Conservation (phyloP, 2,888 invertebrate species). For the Parnassius glacialis region DNA sequence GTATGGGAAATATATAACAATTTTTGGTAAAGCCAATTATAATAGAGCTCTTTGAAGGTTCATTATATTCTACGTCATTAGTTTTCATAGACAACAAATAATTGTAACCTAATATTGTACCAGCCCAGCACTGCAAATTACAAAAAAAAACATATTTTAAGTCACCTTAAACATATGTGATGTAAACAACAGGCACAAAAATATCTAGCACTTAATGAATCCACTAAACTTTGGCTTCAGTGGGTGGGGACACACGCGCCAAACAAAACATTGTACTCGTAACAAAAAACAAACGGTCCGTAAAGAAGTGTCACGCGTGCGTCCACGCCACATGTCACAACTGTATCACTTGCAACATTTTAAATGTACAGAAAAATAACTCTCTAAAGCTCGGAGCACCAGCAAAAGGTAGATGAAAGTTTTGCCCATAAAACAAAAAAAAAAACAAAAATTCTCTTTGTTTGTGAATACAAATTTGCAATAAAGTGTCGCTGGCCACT, state of each 20-base stretch:
- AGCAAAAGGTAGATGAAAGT: slow-evolving; percentile 20
- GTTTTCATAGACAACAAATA: not conserved
- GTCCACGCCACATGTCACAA: slow-evolving; percentile 1
- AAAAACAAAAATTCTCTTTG: not conserved
- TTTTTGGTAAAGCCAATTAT: slow-evolving; percentile 1
- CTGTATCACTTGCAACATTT: slow-evolving; percentile 4
- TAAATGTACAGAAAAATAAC: slow-evolving; percentile 16
- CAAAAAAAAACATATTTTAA: not conserved
- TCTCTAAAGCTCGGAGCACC: slow-evolving; percentile 24
- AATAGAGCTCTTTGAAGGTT: not conserved
- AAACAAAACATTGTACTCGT: slow-evolving; percentile 23
- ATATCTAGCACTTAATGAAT: slow-evolving; percentile 18
- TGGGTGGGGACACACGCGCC: slow-evolving; percentile 4
- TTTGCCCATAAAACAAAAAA: slow-evolving; percentile 14
- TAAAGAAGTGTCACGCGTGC: slow-evolving; percentile 3
- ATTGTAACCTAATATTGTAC: not conserved
- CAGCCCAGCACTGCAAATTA: slow-evolving; percentile 1
- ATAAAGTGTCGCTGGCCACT: slow-evolving; percentile 13
- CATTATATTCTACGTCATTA: not conserved
- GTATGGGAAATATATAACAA: not conserved
- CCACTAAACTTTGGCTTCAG: slow-evolving; percentile 20
- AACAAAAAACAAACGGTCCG: slow-evolving; percentile 19
- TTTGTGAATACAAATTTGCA: slow-evolving; percentile 3
- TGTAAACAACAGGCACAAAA: slow-evolving; percentile 1
- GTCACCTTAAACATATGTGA: slow-evolving; percentile 2